These are phyloP conservation scores for Carpatolechia fugitivella DNA, from an alignment of 2,888 invertebrate species.

Conservation along the genomic window DNA sequence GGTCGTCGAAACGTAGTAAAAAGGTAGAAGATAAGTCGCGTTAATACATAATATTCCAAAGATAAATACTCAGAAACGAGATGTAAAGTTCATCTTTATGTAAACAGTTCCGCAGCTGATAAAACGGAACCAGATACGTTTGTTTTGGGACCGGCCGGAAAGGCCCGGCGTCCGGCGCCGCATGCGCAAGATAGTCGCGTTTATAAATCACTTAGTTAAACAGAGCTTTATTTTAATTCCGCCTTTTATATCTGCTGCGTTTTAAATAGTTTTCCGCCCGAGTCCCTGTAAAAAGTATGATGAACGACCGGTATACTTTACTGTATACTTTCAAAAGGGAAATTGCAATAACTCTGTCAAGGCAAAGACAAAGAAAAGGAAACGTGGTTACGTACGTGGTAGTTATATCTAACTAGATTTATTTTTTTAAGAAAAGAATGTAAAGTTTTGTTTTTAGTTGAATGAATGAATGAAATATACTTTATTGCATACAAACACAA, in stretches of 20 bases:
- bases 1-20: too few relatives aligned
- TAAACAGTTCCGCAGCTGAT: constrained; percentile 35
- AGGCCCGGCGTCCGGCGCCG: constrained; percentile 24
- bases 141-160: constrained; percentile 36
- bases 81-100: constrained; percentile 15
- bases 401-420: too few relatives aligned
- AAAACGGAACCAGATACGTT: constrained; percentile 45
- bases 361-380: background rate
- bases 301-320: constrained; percentile 8
- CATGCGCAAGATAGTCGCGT: constrained; percentile 28
- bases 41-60: too few relatives aligned
- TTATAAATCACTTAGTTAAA: constrained; percentile 29
- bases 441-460: too few relatives aligned
- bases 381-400: too few relatives aligned
- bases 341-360: background rate
- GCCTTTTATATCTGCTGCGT: constrained; percentile 1
- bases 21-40: too few relatives aligned
- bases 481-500: too few relatives aligned
- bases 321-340: constrained; percentile 4
- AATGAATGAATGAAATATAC: too few relatives aligned
- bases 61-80: background rate
- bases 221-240: constrained; percentile 6
- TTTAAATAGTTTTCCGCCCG: constrained; percentile 7
- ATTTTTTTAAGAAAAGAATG: too few relatives aligned
- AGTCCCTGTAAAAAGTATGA: constrained; percentile 1